Evolutionary conservation across 2,797 vertebrate genomes (phyloP).

Genomic region (Ctenopoma kingsleyae): DNA sequence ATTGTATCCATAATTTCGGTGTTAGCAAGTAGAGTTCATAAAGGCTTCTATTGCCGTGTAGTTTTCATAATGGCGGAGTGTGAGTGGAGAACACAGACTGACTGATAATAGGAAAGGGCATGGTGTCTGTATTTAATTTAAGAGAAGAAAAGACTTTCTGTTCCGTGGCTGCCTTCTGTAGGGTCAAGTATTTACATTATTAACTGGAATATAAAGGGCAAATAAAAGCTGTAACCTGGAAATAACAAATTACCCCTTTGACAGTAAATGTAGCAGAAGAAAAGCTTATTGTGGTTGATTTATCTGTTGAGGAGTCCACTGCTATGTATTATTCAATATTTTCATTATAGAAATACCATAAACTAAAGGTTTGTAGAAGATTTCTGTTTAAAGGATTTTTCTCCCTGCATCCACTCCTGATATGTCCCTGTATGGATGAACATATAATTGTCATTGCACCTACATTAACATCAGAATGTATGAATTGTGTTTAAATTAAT

Average conservation of each 20-base stretch:
- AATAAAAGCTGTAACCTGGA: neutral
- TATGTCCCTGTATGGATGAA: slow-evolving; percentile 36
- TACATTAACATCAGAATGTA: slow-evolving; percentile 43
- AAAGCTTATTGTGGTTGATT: neutral
- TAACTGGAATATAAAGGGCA: slow-evolving; percentile 15
- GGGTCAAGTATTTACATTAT: slow-evolving; percentile 10
- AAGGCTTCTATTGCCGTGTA: neutral
- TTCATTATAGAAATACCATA: slow-evolving; percentile 25
- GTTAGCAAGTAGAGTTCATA: neutral
- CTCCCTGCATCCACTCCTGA: neutral
- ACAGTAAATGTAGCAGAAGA: slow-evolving; percentile 11
- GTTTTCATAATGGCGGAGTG: neutral
- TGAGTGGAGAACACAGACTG: neutral
- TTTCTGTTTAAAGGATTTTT: slow-evolving; percentile 45
- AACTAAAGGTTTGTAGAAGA: slow-evolving; percentile 30
- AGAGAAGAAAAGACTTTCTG: slow-evolving; percentile 4
- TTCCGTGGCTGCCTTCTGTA: neutral
- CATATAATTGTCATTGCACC: slow-evolving; percentile 53
- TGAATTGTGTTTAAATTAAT: slow-evolving; percentile 42
- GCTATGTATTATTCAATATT: slow-evolving; percentile 38
- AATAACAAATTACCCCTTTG: slow-evolving; percentile 20
- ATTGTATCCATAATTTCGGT: neutral
- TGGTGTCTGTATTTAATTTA: neutral
- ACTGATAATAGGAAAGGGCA: slow-evolving; percentile 12
- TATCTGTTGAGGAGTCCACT: neutral